Base-by-base conservation (phyloP, 2,113 vertebrate genomes). In the Rostratula benghalensis region DNA sequence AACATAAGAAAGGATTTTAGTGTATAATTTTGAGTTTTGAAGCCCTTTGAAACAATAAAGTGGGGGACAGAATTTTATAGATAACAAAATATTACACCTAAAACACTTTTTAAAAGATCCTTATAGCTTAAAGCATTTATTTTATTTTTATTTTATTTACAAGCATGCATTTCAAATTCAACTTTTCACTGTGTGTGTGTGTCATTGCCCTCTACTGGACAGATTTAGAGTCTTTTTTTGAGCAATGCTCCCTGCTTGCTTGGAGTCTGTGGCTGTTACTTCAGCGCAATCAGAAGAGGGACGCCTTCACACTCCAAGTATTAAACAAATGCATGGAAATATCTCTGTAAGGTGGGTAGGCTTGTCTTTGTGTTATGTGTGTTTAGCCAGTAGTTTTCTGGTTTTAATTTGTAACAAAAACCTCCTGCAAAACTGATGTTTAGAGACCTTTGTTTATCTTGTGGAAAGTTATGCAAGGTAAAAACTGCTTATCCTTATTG, bases 201-300 rank as follows among this genome's bases (percentile, higher is more conserved):
- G 43, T 65, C 30, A 67, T 81, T 96, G 96, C 97, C 97, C 95
- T 97, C 97, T 97, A 33, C 94, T 92, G 97, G 96, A 37, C 31
- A 80, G 50, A 79, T 83, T 15, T n/a, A 53, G 82, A 81, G 80
- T 46, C 37, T 30, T 27, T 73, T 89, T 81, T 71, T 64, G 33
- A 83, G 60, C 81, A 27, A 3, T 9, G 56, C 50, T 91, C 30
- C 37, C n/a, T 61, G 80, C 45, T 82, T 67, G 59, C 50, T 86
- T 74, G 56, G 71, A 76, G 35, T 48, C 86, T 57, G 60, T 79
- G 65, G 4, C 43, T 89, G 54, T 63, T 89, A 41, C 61, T 92
- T 87, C 43, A 61, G 35, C 3, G 3, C 50, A 30, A 39, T 85
- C 6, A 0, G 28, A 37, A 79, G 65, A 87, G 70, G 48, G 61